Percentiles rank a stretch among this genome's conserved stretches.
Evolutionary conservation across 2,888 invertebrate species (phyloP).

Genomic region (Acanthococcus lagerstroemiae): DNA sequence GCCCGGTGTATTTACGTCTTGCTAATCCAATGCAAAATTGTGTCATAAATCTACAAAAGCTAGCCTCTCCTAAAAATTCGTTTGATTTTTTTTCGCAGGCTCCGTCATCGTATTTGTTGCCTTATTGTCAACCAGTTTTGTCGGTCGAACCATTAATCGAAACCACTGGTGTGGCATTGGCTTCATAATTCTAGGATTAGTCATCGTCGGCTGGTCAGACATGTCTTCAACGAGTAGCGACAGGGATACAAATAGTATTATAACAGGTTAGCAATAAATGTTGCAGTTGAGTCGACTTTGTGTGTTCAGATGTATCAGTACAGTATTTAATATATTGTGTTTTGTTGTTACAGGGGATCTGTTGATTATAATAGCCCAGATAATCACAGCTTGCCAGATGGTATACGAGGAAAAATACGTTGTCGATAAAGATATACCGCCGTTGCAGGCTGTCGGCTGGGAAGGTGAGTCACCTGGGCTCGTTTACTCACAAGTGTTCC

Average conservation of each 20-base stretch:
- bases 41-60: too few relatives aligned
- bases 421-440: conserved; percentile 69
- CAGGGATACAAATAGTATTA: conserved; percentile 54
- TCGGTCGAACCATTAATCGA: conserved; percentile 53
- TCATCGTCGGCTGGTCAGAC: conserved; percentile 65
- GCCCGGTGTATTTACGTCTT: not conserved
- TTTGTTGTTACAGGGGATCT: conserved; percentile 48
- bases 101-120: conserved; percentile 84
- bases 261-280: conserved; percentile 51
- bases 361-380: conserved; percentile 60
- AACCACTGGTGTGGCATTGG: conserved; percentile 70
- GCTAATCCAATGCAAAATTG: too few relatives aligned
- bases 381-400: conserved; percentile 83
- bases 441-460: conserved; percentile 87
- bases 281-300: not conserved
- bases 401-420: conserved; percentile 90
- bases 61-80: too few relatives aligned
- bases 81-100: conserved; percentile 47
- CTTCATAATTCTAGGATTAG: conserved; percentile 59
- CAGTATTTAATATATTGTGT: not conserved
- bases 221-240: conserved; percentile 46
- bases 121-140: conserved; percentile 69
- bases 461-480: conserved; percentile 76
- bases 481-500: too few relatives aligned
- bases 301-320: not conserved